Base-by-base conservation (phyloP, 2,888 invertebrate species). In the Troides oblongomaculatus region DNA sequence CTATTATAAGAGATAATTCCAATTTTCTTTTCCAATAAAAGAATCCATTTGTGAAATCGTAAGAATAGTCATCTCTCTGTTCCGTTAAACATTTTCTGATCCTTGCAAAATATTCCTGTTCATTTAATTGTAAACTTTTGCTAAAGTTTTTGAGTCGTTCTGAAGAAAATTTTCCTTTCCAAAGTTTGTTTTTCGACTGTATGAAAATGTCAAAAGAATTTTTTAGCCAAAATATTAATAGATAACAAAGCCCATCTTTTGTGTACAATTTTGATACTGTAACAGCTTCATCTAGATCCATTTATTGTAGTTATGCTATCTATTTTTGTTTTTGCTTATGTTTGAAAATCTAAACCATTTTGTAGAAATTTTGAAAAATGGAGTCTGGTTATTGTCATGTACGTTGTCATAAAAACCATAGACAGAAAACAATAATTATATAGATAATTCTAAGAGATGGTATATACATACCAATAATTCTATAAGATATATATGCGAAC, bases 21-120 rank as follows among this genome's bases (percentile, higher is more conserved):
- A 77, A 23, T 72, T 80, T 84, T 69, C 81, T 81, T 77, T 87
- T 88, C 89, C 89, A 89, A 71, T 87, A 89, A 73, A 89, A 89
- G 75, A 89, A 87, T 0, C 85, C 89, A 73, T 81, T 81, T 79
- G 83, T 87, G 50, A 89, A 71, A 78, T 89, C 87, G 60, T 87
- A 89, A 2, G 69, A 25, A 68, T 88, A 89, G 74, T 86, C 77
- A 14, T 81, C 76, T 72, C 73, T 81, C 57, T 80, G 77, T 67
- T 84, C 77, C 8, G 86, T 77, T 57, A 89, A 77, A 72, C 87
- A 84, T 64, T 73, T 75, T 71, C 79, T 85, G 18, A 84, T 71
- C 60, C 72, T 82, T 25, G 74, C 72, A 66, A 78, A 84, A 74
- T 89, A 89, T 43, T 77, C 74, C 21, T 71, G 72, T 75, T 85